Conservation (phyloP, 1,140 invertebrate species). For the Drosophila leontia region DNA sequence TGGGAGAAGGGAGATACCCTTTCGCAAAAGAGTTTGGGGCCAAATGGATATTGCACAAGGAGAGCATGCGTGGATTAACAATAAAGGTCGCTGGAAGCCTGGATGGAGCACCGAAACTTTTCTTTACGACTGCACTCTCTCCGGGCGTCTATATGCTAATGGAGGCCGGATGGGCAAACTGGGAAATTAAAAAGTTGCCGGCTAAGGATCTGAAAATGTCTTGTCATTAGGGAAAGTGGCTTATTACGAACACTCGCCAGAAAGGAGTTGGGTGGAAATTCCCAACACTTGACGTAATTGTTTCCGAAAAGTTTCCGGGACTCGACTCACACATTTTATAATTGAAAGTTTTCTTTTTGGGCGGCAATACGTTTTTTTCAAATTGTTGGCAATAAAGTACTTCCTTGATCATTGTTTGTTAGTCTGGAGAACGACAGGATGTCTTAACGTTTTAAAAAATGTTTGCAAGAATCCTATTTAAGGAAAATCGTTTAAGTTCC, state of each 20-base stretch:
- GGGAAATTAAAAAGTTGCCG: conserved; percentile 72
- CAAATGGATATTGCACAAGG: conserved; percentile 70
- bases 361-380: conserved; percentile 13
- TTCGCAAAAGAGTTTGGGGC: conserved; percentile 35
- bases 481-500: neutral
- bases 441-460: neutral
- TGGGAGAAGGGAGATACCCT: neutral
- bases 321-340: conserved; percentile 19
- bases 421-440: neutral
- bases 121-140: conserved; percentile 70
- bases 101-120: conserved; percentile 37
- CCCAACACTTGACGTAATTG: conserved; percentile 44
- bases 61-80: conserved; percentile 74
- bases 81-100: conserved; percentile 13
- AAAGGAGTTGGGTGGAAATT: conserved; percentile 21
- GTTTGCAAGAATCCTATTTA: neutral
- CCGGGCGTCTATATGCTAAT: conserved; percentile 57
- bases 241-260: conserved; percentile 32
- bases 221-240: conserved; percentile 56
- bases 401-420: conserved; percentile 13
- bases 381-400: conserved; percentile 5
- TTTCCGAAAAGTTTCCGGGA: conserved; percentile 33
- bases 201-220: conserved; percentile 55
- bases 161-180: conserved; percentile 86
- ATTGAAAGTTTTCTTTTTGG: conserved; percentile 35